Conservation (phyloP, 2,797 vertebrate genomes). For the Sciurus carolinensis region DNA sequence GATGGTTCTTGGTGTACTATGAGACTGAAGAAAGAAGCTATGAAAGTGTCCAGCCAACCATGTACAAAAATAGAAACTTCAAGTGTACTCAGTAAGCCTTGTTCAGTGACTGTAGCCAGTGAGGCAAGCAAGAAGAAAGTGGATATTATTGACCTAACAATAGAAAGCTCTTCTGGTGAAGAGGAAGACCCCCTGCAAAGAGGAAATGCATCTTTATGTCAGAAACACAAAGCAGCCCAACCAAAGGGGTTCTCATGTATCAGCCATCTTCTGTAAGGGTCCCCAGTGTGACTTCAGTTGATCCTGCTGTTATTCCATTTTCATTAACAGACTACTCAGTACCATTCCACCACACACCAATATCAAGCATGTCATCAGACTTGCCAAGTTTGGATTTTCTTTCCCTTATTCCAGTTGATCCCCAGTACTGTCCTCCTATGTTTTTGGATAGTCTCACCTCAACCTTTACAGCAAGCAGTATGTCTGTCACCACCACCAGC, state of each 20-base stretch:
- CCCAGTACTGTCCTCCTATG: conserved; percentile 97
- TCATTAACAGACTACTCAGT: conserved; percentile 95
- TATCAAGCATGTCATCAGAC: conserved; percentile 95
- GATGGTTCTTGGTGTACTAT: conserved; percentile 98
- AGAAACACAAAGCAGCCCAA: conserved; percentile 93
- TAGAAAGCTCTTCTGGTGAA: conserved; percentile 96
- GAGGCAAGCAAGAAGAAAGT: conserved; percentile 94
- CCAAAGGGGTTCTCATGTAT: conserved; percentile 96
- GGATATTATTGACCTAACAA: conserved; percentile 96
- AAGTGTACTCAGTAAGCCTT: conserved; percentile 78
- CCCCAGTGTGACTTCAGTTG: conserved; percentile 93
- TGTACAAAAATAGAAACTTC: conserved; percentile 94
- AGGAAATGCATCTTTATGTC: conserved; percentile 95
- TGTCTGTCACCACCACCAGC: conserved; percentile 93
- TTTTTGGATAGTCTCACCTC: conserved; percentile 97
- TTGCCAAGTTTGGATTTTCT: conserved; percentile 98
- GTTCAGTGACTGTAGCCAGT: conserved; percentile 87
- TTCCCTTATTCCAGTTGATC: conserved; percentile 96
- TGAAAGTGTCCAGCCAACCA: conserved; percentile 93
- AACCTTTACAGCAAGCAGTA: conserved; percentile 93
- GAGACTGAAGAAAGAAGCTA: conserved; percentile 97
- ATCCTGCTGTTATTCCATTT: conserved; percentile 93
- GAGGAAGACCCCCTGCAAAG: conserved; percentile 93
- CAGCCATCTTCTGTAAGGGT: conserved; percentile 94
- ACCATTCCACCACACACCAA: conserved; percentile 90